phyloP scores from a whole-genome alignment of 2,888 invertebrate genomes.

The Sepiola atlantica region DNA sequence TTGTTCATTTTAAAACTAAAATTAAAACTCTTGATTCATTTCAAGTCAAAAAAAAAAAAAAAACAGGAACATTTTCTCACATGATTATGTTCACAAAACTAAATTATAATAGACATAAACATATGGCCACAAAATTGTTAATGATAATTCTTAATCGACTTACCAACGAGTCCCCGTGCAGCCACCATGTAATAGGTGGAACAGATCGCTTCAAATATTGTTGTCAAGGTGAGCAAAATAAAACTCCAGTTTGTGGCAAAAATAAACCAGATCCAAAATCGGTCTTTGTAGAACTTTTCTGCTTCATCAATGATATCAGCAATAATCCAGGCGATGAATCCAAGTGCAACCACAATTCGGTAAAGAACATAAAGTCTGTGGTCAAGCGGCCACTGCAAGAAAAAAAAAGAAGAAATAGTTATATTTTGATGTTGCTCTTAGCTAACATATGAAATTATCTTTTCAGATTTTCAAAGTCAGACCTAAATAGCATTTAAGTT shows the following conservation, averaged over 20 bases:
- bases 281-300: slow-evolving; percentile 61
- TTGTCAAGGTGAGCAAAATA: slow-evolving; percentile 60
- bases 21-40: too few species aligned
- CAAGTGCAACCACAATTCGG: slow-evolving; percentile 58
- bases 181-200: slow-evolving; percentile 59
- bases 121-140: too few species aligned
- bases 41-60: too few species aligned
- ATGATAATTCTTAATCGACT: not conserved
- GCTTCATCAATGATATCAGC: slow-evolving; percentile 66
- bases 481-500: too few species aligned
- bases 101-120: too few species aligned
- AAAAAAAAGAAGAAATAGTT: slow-evolving; percentile 14
- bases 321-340: slow-evolving; percentile 62
- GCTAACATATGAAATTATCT: not conserved
- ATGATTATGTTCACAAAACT: too few species aligned
- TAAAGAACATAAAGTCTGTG: slow-evolving; percentile 63
- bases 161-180: slow-evolving; percentile 56
- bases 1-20: too few species aligned
- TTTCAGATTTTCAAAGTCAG: too few species aligned
- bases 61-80: too few species aligned
- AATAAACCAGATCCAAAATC: slow-evolving; percentile 64
- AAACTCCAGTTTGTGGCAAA: slow-evolving; percentile 73
- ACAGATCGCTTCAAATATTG: slow-evolving; percentile 61
- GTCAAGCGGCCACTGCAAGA: slow-evolving; percentile 63
- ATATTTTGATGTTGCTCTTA: not conserved